These are phyloP conservation scores for Drosophila ustulata DNA, from an alignment of 2,888 invertebrate species.

Conservation along the genomic window DNA sequence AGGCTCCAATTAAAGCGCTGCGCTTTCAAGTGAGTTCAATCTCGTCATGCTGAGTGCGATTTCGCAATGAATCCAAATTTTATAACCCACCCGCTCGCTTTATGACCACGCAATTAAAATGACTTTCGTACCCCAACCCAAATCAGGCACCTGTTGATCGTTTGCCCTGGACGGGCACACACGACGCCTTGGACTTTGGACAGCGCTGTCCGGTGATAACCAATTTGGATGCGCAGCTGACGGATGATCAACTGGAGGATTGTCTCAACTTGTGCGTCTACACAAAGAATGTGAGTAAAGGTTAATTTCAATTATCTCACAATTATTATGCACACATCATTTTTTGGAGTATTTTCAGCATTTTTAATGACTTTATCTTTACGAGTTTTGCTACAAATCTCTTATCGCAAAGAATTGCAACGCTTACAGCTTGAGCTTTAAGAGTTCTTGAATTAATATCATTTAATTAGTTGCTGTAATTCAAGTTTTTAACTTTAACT, in stretches of 20 bases:
- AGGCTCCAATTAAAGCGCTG: slow-evolving; percentile 75
- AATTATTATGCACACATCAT: neutral
- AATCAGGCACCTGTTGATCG: slow-evolving; percentile 74
- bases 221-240: slow-evolving; percentile 50
- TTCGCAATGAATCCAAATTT: neutral
- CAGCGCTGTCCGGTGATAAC: slow-evolving; percentile 82
- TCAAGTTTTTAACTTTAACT: neutral
- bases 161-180: slow-evolving; percentile 76
- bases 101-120: slow-evolving; percentile 11
- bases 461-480: neutral
- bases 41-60: slow-evolving; percentile 6
- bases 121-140: neutral
- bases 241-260: slow-evolving; percentile 81
- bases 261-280: slow-evolving; percentile 83
- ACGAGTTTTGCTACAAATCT: neutral
- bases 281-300: slow-evolving; percentile 81
- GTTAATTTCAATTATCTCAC: neutral
- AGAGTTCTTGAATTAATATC: neutral
- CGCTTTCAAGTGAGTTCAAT: slow-evolving; percentile 78
- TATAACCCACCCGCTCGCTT: slow-evolving; percentile 26
- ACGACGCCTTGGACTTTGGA: slow-evolving; percentile 78
- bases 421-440: neutral
- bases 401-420: neutral
- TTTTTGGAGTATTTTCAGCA: neutral
- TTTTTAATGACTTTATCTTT: neutral